Evolutionary conservation across 2,113 vertebrate genomes (phyloP).

Genomic region (Balaeniceps rex): DNA sequence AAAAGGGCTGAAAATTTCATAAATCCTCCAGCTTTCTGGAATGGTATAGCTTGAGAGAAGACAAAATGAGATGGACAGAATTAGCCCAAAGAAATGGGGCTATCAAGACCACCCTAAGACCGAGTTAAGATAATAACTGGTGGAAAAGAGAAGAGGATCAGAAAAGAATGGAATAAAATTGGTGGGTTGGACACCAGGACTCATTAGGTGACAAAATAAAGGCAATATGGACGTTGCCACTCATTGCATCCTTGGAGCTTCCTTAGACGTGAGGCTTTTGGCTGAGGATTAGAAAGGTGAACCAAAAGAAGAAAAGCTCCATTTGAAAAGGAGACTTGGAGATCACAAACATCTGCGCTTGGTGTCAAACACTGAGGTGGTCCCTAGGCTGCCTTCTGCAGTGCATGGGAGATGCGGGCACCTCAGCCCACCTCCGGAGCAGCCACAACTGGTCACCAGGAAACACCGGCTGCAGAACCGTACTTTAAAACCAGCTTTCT

Average conservation of each 20-base stretch:
- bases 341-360: neutral
- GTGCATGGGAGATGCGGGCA: accelerated
- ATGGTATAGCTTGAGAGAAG: neutral
- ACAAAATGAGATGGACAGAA: neutral
- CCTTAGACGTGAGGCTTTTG: neutral
- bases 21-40: neutral
- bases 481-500: neutral
- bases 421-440: neutral
- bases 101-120: neutral
- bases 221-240: neutral
- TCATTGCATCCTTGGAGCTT: neutral
- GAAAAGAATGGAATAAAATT: neutral
- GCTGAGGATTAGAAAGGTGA: neutral
- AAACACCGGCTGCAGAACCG: neutral
- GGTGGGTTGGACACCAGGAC: neutral
- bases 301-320: neutral
- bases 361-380: neutral
- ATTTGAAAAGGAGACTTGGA: neutral
- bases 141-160: neutral
- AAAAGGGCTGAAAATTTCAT: neutral
- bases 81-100: neutral
- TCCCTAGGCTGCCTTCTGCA: neutral
- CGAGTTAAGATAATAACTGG: neutral
- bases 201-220: neutral
- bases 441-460: neutral